Evolutionary conservation across 2,888 invertebrate species (phyloP).

Genomic region (Leptarthrus brevirostris): DNA sequence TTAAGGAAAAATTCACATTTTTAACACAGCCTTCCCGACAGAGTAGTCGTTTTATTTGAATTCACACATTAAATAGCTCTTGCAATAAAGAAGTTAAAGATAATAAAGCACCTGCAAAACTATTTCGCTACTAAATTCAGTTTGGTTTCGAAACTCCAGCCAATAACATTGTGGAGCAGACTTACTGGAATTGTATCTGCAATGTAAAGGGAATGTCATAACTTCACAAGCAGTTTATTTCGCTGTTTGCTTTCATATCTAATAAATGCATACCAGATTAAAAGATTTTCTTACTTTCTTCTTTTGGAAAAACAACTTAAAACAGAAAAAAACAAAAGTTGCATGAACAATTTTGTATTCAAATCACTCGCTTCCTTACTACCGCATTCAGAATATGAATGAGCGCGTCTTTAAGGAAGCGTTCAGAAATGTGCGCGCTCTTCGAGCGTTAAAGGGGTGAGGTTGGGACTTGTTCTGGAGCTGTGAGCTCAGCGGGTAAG

Average conservation of each 20-base stretch:
- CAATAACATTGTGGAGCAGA: too few relatives aligned
- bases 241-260: slow-evolving; percentile 2
- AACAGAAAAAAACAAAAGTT: slow-evolving; percentile 1
- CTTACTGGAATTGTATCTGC: too few relatives aligned
- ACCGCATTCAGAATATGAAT: slow-evolving; percentile 52
- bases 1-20: too few relatives aligned
- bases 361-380: slow-evolving; percentile 51
- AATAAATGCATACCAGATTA: slow-evolving; percentile 30
- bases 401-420: slow-evolving; percentile 44
- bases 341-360: slow-evolving; percentile 51
- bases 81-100: too few relatives aligned
- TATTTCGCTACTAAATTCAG: too few relatives aligned
- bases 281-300: neutral
- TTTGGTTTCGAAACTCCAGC: too few relatives aligned
- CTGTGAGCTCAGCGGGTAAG: neutral
- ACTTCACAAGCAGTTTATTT: neutral
- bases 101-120: too few relatives aligned
- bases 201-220: neutral
- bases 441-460: slow-evolving; percentile 44
- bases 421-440: slow-evolving; percentile 26
- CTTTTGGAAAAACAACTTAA: slow-evolving; percentile 13
- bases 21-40: too few relatives aligned
- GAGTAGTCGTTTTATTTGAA: too few relatives aligned
- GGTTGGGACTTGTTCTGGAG: slow-evolving; percentile 26
- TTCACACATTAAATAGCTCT: too few relatives aligned